Base-by-base conservation (phyloP, 2,797 vertebrate species). In the Pagetopsis macropterus region DNA sequence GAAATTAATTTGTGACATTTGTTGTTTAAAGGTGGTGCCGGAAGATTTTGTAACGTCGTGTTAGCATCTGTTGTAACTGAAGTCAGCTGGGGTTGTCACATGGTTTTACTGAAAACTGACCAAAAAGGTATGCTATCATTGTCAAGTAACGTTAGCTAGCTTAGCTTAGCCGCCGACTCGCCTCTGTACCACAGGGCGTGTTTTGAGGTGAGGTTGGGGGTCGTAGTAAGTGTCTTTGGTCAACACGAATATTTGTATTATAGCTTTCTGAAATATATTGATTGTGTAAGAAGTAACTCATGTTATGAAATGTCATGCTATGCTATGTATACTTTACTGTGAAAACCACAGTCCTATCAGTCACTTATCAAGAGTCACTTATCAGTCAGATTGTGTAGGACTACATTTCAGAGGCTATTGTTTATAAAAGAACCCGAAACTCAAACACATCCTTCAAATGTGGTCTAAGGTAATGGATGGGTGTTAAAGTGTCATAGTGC, bases 161-260 rank as follows among this genome's bases (percentile, higher is more conserved):
- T 5, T 81, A 88, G 80, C 76, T 64, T 88, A 88, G 87, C 88
- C 67, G 49, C 85, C 6, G 76, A 61, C 10, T 73, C 65, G 86
- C 67, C 61, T 49, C 50, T 78, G 81, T 70, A 45, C 14, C 64
- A 73, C 76, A 89, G 88, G 89, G 89, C 82, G 88, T 88, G 75
- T 76, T 87, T 87, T 89, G 79, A 91, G 89, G 87, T 91, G 79
- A 92, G 82, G 74, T 72, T 88, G 84, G 71, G 86, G 91, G 92
- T 92, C 91, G 87, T 64, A 19, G 55, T 61, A 43, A 68, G 65
- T 76, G 70, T 83, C 71, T 86, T 79, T 76, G 68, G 50, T 31
- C 45, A 27, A 71, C 55, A 63, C 4, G 7, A 62, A 19, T 16
- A 0, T 70, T 70, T 57, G 9, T 72, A 0, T 57, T 64, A 41